These are phyloP conservation scores for Brachionus rubens DNA, from an alignment of 1,140 invertebrate species.

Conservation along the genomic window DNA sequence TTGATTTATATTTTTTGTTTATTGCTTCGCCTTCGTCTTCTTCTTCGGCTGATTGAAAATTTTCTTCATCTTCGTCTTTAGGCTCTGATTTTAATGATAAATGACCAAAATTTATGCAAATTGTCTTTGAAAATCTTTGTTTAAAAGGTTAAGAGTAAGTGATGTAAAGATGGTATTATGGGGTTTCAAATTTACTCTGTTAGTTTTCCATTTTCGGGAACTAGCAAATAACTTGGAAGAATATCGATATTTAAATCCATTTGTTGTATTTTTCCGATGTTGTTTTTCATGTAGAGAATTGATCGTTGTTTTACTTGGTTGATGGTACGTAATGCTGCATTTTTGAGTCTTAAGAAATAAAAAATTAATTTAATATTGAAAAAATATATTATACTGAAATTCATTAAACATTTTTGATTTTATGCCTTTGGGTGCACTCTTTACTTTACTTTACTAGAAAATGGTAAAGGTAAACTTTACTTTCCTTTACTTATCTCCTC, in stretches of 20 bases:
- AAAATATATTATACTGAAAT: too few relatives aligned
- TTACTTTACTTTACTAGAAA: too few relatives aligned
- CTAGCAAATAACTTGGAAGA: constrained; percentile 13
- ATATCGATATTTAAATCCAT: constrained; percentile 34
- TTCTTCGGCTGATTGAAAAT: background rate
- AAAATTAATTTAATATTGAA: too few relatives aligned
- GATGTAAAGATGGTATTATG: too few relatives aligned
- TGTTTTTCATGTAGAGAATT: constrained; percentile 26
- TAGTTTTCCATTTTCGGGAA: constrained; percentile 14
- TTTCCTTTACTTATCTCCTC: too few relatives aligned
- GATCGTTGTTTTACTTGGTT: constrained; percentile 14
- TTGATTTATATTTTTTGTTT: background rate
- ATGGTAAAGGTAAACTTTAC: too few relatives aligned
- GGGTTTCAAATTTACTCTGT: background rate
- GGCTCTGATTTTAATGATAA: constrained; percentile 20
- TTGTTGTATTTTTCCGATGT: constrained; percentile 31
- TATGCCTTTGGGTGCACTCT: too few relatives aligned
- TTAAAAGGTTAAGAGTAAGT: background rate
- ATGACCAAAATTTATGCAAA: constrained; percentile 43
- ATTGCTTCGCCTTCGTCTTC: background rate
- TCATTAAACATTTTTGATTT: too few relatives aligned
- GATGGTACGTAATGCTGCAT: constrained; percentile 18
- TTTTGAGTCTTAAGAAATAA: constrained; percentile 8
- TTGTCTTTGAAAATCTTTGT: background rate
- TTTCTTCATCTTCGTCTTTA: background rate